phyloP scores from a whole-genome alignment of 1,140 invertebrate species.

The Maconellicoccus hirsutus region DNA sequence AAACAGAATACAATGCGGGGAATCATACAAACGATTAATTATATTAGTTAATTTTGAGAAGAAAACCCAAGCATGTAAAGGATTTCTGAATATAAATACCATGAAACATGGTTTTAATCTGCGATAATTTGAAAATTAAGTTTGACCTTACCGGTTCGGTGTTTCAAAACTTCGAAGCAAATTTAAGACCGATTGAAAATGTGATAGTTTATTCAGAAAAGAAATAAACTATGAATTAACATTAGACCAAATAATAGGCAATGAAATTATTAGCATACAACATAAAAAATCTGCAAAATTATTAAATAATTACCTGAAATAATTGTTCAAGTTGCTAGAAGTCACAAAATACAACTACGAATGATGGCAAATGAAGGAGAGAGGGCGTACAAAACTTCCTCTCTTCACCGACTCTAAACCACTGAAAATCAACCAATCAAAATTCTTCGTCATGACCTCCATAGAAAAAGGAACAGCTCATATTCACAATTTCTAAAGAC shows the following conservation, averaged over 20 bases:
- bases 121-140: neutral
- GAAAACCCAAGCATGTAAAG: too few relatives aligned
- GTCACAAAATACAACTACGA: neutral
- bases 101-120: neutral
- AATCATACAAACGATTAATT: too few relatives aligned
- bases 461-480: neutral
- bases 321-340: neutral
- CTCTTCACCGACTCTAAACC: neutral
- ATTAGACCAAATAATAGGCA: too few relatives aligned
- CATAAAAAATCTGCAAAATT: neutral
- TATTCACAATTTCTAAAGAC: neutral
- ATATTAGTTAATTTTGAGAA: too few relatives aligned
- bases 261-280: too few relatives aligned
- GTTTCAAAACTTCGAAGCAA: neutral
- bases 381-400: neutral
- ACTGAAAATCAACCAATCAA: neutral
- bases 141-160: conserved; percentile 2
- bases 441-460: neutral
- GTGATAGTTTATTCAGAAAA: too few relatives aligned
- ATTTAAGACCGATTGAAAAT: neutral
- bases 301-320: neutral
- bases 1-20: neutral
- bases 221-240: too few relatives aligned
- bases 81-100: too few relatives aligned
- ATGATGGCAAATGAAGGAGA: neutral